Conservation (phyloP, 2,113 vertebrate species). For the Bostrychus sinensis region DNA sequence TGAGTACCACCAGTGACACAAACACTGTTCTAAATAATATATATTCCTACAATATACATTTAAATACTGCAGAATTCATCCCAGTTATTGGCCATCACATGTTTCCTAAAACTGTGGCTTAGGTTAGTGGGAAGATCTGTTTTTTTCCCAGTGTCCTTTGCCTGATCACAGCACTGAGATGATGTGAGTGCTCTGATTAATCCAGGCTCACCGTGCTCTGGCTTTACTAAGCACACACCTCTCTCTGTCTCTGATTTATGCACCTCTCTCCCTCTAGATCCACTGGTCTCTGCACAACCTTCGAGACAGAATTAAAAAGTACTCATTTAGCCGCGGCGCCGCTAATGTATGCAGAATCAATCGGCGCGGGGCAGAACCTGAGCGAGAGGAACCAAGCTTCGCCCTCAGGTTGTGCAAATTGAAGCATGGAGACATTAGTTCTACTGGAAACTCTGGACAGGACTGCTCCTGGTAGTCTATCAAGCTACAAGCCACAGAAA, state of each 20-base stretch:
- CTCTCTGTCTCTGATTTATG: constrained; percentile 26
- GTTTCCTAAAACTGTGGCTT: too few relatives aligned
- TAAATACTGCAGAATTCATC: too few relatives aligned
- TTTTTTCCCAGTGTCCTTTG: too few relatives aligned
- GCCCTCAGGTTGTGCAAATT: constrained; percentile 48
- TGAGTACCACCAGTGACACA: too few relatives aligned
- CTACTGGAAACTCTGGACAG: constrained; percentile 43
- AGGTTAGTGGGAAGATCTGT: too few relatives aligned
- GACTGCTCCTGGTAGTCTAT: constrained; percentile 29
- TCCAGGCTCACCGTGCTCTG: constrained; percentile 36
- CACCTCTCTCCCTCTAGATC: constrained; percentile 3
- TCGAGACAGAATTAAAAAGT: constrained; percentile 32
- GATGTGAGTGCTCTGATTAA: constrained; percentile 60
- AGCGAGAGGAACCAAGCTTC: constrained; percentile 37
- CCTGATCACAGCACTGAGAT: constrained; percentile 35
- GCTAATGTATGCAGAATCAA: constrained; percentile 49
- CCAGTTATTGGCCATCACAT: too few relatives aligned
- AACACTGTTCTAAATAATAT: too few relatives aligned
- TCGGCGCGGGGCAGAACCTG: constrained; percentile 22
- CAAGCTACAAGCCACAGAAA: constrained; percentile 36
- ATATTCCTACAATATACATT: too few relatives aligned
- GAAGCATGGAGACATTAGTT: constrained; percentile 49
- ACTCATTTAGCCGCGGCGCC: constrained; percentile 19
- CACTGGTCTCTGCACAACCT: neutral
- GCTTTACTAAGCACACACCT: constrained; percentile 48